Evolutionary conservation across 2,113 vertebrate species (phyloP), one percentile per base, ranked within the genome.

Genomic region (Ellobius talpinus): DNA sequence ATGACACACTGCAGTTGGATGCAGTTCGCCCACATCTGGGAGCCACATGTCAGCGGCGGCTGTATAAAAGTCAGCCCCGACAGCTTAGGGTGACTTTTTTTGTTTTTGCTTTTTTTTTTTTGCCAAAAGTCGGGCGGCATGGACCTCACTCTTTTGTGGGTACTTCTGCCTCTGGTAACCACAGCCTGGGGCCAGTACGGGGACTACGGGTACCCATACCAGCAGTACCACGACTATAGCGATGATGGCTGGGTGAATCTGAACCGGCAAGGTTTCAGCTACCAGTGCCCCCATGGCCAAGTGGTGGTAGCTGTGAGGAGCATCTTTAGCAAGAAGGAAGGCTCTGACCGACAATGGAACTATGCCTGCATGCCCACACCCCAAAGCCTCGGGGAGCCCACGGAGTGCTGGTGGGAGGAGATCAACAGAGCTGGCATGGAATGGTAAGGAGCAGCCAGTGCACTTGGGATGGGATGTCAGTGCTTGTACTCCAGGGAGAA

Each of bases 391-490:
- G 99, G 99, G 55, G 98, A 99, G 97, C 99, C 99, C 94, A 99
- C 99, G 5, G 99, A 99, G 98, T 99, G 99, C 99, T 99, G 99
- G 99, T 99, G 99, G 99, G 99, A 99, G 89, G 99, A 99, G 97
- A 99, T 99, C 98, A 99, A 98, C 98, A 99, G 99, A 86, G 99
- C 99, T 0, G 99, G 99, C 93, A 98, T 98, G 17, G 99, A 99
- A 99, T 99, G 99, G 99, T 99, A 99, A 99, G 99, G 97, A 7
- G 95, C 58, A 4, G 13, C n/a, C 58, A 29, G 23, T 77, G 19
- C 2, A 12, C 92, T 89, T 0, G 11, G 70, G 85, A 2, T 70
- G 97, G 96, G 82, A 36, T 66, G 74, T 68, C 65, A 74, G 66
- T 8, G 39, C 88, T 78, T 24, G 39, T 17, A 8, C 23, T 10